These are phyloP conservation scores for Actinostola sp. DNA, from an alignment of 92 coral and sea anemone genomes.

Conservation along the genomic window DNA sequence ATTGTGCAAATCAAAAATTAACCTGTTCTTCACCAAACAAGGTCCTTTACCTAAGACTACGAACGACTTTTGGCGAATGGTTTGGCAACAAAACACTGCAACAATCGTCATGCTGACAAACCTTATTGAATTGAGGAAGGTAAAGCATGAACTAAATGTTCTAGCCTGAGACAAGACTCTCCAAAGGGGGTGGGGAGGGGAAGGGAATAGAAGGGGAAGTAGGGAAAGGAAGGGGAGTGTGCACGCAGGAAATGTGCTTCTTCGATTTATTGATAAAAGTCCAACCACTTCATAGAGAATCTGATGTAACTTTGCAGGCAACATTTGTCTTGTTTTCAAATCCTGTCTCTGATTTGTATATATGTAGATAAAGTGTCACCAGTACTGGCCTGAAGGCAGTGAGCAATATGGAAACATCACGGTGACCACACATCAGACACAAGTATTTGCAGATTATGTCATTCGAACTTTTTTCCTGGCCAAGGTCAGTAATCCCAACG, in stretches of 20 bases:
- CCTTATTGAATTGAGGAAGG: slow-evolving; percentile 15
- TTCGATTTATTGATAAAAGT: too few species aligned
- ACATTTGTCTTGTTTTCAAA: too few species aligned
- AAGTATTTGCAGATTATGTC: slow-evolving; percentile 33
- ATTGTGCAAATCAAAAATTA: too few species aligned
- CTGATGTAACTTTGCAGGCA: too few species aligned
- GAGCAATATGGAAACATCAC: slow-evolving; percentile 51
- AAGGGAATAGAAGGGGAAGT: too few species aligned
- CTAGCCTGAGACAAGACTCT: background rate
- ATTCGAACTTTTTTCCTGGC: slow-evolving; percentile 33
- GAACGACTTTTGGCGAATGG: slow-evolving; percentile 31
- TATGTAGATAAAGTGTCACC: slow-evolving; percentile 16
- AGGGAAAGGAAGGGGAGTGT: too few species aligned
- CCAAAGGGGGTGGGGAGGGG: too few species aligned
- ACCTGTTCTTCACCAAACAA: background rate
- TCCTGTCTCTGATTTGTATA: background rate
- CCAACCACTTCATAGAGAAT: too few species aligned
- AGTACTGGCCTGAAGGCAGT: slow-evolving; percentile 36
- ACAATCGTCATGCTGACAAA: slow-evolving; percentile 29
- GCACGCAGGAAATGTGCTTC: too few species aligned
- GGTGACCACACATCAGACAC: slow-evolving; percentile 24
- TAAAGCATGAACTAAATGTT: background rate
- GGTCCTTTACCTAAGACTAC: slow-evolving; percentile 13
- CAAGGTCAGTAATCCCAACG: slow-evolving; percentile 29
- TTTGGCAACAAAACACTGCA: slow-evolving; percentile 20